A percentile compares a stretch with the other conserved stretches of the same genome.
Conservation (phyloP, 2,797 vertebrate genomes). For the Siniperca obscura region DNA sequence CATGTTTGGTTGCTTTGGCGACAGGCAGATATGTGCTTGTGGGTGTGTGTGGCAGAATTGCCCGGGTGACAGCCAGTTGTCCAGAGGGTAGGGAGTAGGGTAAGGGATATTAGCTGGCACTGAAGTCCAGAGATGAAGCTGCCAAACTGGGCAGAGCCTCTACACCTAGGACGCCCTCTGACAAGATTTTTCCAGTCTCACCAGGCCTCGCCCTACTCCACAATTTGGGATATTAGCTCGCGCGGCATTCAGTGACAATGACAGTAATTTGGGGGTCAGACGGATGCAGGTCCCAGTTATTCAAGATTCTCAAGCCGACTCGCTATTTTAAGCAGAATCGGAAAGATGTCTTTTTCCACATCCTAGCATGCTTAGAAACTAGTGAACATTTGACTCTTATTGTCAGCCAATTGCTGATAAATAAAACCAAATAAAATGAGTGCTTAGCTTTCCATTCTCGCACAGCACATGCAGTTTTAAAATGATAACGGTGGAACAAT, state of each 20-base stretch:
- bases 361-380: neutral
- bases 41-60: constrained; percentile 29
- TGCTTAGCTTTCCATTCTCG: neutral
- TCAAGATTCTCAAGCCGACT: neutral
- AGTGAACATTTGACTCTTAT: neutral
- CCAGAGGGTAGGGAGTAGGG: constrained; percentile 39
- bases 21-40: constrained; percentile 25
- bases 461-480: neutral
- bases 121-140: constrained; percentile 28
- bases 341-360: constrained; percentile 3
- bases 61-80: constrained; percentile 65
- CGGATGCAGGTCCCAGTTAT: constrained; percentile 3
- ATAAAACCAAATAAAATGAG: neutral
- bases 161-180: constrained; percentile 23
- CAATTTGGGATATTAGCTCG: constrained; percentile 39
- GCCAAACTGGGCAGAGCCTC: constrained; percentile 49
- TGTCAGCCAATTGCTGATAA: neutral
- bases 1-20: constrained; percentile 67
- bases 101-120: constrained; percentile 57
- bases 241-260: constrained; percentile 17
- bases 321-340: neutral
- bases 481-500: neutral
- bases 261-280: constrained; percentile 8
- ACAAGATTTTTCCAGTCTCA: constrained; percentile 22
- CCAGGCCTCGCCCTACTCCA: constrained; percentile 50